phyloP scores from a whole-genome alignment of 2,888 invertebrate species.

The Craniophora ligustri region DNA sequence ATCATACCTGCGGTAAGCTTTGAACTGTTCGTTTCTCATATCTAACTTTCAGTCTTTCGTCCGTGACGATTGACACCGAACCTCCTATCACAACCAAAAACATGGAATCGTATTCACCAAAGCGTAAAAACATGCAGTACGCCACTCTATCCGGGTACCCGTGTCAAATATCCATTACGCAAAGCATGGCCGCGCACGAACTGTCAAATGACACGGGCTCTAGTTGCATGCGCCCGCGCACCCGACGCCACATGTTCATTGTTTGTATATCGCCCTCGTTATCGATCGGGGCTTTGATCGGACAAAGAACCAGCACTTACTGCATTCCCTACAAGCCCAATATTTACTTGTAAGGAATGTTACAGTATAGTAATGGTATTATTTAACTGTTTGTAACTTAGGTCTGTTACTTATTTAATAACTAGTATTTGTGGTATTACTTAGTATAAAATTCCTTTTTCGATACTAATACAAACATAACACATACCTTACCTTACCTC shows the following conservation, averaged over 20 bases:
- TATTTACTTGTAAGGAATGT: slow-evolving; percentile 19
- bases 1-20: background rate
- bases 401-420: too few relatives aligned
- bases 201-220: slow-evolving; percentile 55
- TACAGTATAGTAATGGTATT: background rate
- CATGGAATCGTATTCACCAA: slow-evolving; percentile 23
- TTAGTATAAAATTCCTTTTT: too few relatives aligned
- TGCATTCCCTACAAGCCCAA: slow-evolving; percentile 44
- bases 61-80: slow-evolving; percentile 1
- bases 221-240: slow-evolving; percentile 53
- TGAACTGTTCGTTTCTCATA: background rate
- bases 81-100: background rate
- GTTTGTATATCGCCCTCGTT: slow-evolving; percentile 68
- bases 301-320: slow-evolving; percentile 52
- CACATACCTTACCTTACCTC: too few relatives aligned
- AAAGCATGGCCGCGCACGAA: slow-evolving; percentile 52
- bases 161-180: slow-evolving; percentile 62
- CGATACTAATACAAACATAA: too few relatives aligned
- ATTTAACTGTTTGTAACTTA: background rate
- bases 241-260: slow-evolving; percentile 68
- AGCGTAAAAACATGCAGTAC: slow-evolving; percentile 31
- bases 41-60: background rate
- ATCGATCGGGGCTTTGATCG: slow-evolving; percentile 55
- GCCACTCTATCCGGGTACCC: slow-evolving; percentile 23
- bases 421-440: too few relatives aligned